Conservation (phyloP, 2,888 invertebrate genomes). For the Leucoma salicis region DNA sequence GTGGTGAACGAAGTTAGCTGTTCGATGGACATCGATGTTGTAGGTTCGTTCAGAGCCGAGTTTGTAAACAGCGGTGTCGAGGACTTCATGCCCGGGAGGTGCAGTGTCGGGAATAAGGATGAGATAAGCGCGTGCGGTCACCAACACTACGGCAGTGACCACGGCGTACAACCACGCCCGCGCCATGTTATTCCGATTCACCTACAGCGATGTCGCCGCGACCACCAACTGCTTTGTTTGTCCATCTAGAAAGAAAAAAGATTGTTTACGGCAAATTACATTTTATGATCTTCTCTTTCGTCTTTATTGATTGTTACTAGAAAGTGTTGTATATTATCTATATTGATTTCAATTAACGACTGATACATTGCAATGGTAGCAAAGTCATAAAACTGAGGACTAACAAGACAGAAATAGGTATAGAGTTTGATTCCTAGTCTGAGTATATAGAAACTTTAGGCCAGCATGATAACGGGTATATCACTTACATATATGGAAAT, state of each 20-base stretch:
- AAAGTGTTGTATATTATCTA: too few relatives aligned
- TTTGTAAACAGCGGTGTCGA: slow-evolving; percentile 91
- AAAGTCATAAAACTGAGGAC: too few relatives aligned
- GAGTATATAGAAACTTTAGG: too few relatives aligned
- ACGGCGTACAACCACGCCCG: slow-evolving; percentile 53
- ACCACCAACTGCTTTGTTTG: slow-evolving; percentile 48
- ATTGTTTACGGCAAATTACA: not conserved
- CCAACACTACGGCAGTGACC: slow-evolving; percentile 52
- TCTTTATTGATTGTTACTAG: too few relatives aligned
- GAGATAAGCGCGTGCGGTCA: slow-evolving; percentile 73
- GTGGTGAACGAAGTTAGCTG: slow-evolving; percentile 91
- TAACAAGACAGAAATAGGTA: too few relatives aligned
- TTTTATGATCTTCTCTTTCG: too few relatives aligned
- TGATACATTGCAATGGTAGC: not conserved
- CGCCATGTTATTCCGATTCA: slow-evolving; percentile 56
- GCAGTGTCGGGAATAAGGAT: slow-evolving; percentile 82
- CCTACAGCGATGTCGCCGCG: slow-evolving; percentile 70
- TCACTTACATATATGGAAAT: too few relatives aligned
- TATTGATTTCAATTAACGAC: too few relatives aligned
- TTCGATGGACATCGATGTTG: slow-evolving; percentile 89
- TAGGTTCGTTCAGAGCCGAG: slow-evolving; percentile 90
- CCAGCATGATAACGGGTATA: too few relatives aligned
- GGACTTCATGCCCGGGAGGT: slow-evolving; percentile 85
- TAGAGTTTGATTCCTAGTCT: too few relatives aligned
- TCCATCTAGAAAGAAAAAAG: slow-evolving; percentile 58